Base-by-base conservation (phyloP, 2,888 invertebrate genomes). In the Acleris laterana region DNA sequence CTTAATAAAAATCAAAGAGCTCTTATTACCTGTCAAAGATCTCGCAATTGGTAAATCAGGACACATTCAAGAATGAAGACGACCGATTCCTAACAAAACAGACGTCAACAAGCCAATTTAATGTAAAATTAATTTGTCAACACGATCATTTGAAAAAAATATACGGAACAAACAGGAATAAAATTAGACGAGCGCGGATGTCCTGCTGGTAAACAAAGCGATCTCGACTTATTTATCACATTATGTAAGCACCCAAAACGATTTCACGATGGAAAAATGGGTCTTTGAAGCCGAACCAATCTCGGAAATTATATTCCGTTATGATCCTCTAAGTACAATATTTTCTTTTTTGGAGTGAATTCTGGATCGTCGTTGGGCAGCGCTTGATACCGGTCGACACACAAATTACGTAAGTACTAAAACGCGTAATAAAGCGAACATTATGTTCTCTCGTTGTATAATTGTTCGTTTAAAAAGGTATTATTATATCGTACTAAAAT, bases 261-360 rank as follows among this genome's bases (percentile, higher is more conserved):
- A 72, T 69, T 69, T 69, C 62, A 55, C 56, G 56, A 65, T 49
- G 68, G 67, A 64, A 70, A 63, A 63, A 52, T 58, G 59, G 49
- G 48, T 67, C 62, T 68, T 68, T 61, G 56, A 60, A 63, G 57
- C 25, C 46, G 49, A 56, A 62, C 62, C 55, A 78, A 84, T 82
- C 78, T 80, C 74, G 72, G 74, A 81, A 83, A 83, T 86, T 80
- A 83, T 82, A 76, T 83, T 79, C 77, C 71, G 71, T 74, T 69
- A 76, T 82, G 85, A 84, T 82, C 81, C 77, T 70, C 72, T 73
- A 74, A 77, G 75, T 75, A 79, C 72, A 74, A 82, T 79, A 79
- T 81, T 81, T 80, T 77, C 77, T 77, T 77, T 76, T 77, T 71
- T 64, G 70, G 68, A 73, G 74, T 75, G 69, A 75, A 74, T 72